These are phyloP conservation scores for Trichogramma dendrolimi DNA, from an alignment of 2,888 invertebrate species.

Conservation along the genomic window DNA sequence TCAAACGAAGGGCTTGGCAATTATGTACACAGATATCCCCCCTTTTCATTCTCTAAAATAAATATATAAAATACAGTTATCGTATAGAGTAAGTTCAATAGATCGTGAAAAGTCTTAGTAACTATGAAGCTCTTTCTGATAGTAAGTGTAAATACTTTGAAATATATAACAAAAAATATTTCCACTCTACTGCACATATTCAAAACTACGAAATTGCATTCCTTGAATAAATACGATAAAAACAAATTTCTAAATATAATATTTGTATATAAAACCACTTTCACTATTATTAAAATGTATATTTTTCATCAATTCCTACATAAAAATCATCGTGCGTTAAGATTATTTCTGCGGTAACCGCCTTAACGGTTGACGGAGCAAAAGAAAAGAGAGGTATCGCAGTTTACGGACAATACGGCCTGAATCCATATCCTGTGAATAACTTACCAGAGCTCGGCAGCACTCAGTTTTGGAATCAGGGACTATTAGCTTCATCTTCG, in stretches of 20 bases:
- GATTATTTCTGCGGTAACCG: conserved; percentile 33
- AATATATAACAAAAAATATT: background rate
- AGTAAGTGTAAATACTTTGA: conserved; percentile 31
- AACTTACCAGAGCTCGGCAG: conserved; percentile 36
- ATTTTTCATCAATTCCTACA: background rate
- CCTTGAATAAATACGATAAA: background rate
- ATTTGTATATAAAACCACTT: background rate
- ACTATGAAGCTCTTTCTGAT: conserved; percentile 41
- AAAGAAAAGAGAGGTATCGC: conserved; percentile 42
- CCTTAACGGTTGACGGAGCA: conserved; percentile 26
- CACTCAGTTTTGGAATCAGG: conserved; percentile 31
- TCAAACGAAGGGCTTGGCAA: too few species aligned
- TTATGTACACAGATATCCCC: too few species aligned
- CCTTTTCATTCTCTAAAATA: too few species aligned
- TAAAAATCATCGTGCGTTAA: background rate
- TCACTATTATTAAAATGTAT: conserved; percentile 4
- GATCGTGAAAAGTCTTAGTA: conserved; percentile 21
- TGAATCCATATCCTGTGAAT: conserved; percentile 40
- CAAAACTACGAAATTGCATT: background rate
- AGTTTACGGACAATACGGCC: conserved; percentile 38
- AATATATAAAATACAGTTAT: background rate
- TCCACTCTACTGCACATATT: background rate
- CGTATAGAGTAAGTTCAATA: background rate
- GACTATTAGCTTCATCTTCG: conserved; percentile 29
- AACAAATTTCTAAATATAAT: background rate